Base-by-base conservation (phyloP, 2,113 vertebrate genomes). In the Egretta garzetta region DNA sequence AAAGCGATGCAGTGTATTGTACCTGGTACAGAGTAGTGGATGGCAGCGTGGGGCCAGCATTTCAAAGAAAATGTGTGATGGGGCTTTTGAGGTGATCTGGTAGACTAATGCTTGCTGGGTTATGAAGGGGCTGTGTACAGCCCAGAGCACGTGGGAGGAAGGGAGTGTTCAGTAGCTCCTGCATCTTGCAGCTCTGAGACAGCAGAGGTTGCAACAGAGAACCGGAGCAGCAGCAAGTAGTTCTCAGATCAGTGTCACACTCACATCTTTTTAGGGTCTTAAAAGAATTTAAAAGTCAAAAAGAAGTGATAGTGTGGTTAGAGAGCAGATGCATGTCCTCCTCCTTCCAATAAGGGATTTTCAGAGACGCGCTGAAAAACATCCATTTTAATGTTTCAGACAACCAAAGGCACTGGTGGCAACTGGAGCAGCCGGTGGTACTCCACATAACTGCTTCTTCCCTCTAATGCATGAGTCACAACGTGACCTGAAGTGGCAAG, bases 1-100 rank as follows among this genome's bases (percentile, higher is more conserved):
- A 52, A 59, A 16, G 12, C 4, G 32, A 7, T 27, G 6, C 47
- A 7, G 3, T 0, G 1, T 6, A 1, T 14, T 26, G 45, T 9
- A 55, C 3, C 49, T 37, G 83, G 16, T 14, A 5, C 9, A 26
- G 79, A 35, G 12, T 0, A 47, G 53, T 1, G 14, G 32, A 6
- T 15, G 74, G 47, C 60, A 52, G 68, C 4, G 0, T 4, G 23
- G 35, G 73, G n/a, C 39, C 71, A 43, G 66, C 13, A 4, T 37
- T 43, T 24, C 63, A 16, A 15, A 80, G 70, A 60, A 30, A 20
- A 17, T 1, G 8, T 4, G 17, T 10, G 41, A 4, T 3, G 17
- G 35, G 30, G 45, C 1, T 63, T 70, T 76, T 22, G 75, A 27
- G 77, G 49, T 50, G 39, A 20, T 56, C 4, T 4, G 12, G 24